These are phyloP conservation scores for Ophioninae sp. DNA, from an alignment of 2,888 invertebrate genomes.

Conservation along the genomic window DNA sequence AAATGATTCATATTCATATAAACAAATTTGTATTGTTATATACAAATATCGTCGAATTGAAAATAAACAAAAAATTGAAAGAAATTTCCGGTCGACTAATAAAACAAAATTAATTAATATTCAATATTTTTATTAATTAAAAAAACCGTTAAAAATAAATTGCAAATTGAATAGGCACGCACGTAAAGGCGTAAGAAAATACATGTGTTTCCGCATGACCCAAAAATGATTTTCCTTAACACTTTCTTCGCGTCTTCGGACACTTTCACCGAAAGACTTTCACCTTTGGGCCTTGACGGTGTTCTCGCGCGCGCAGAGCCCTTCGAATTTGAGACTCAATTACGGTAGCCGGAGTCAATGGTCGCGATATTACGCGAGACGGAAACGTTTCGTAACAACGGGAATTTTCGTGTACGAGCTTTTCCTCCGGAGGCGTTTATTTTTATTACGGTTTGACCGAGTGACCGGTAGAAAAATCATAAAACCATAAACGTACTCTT, in stretches of 20 bases:
- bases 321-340: conserved; percentile 45
- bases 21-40: no score
- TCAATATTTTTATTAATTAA: background rate
- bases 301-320: conserved; percentile 24
- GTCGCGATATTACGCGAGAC: background rate
- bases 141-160: background rate
- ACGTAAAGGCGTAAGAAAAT: background rate
- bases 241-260: conserved; percentile 53
- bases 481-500: conserved; percentile 23
- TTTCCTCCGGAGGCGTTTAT: conserved; percentile 15
- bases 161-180: background rate
- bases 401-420: conserved; percentile 10
- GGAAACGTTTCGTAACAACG: conserved; percentile 13
- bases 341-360: conserved; percentile 40
- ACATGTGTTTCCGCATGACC: conserved; percentile 22
- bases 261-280: conserved; percentile 62
- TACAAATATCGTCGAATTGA: no score
- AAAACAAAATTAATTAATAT: background rate
- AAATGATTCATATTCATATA: no score
- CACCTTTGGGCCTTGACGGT: conserved; percentile 42
- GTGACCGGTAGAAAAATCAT: conserved; percentile 43
- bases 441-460: conserved; percentile 43
- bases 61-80: background rate
- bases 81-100: background rate
- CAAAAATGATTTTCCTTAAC: conserved; percentile 45